Evolutionary conservation across 2,888 invertebrate species (phyloP), one percentile per base, ranked within the genome.

Genomic region (Luperina nickerlii): DNA sequence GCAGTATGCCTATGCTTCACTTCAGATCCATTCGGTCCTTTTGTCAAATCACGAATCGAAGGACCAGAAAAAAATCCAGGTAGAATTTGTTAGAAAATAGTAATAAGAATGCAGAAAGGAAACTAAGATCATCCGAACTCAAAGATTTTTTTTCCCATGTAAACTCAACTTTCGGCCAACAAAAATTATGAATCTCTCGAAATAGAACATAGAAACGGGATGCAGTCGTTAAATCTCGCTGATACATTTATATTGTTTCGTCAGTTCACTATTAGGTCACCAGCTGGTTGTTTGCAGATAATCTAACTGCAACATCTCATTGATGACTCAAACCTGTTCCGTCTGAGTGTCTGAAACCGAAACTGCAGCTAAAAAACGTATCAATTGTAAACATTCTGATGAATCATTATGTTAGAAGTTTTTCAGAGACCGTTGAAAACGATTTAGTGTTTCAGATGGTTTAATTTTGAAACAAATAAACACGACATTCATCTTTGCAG

Each of bases 321-420:
- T 75, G 51, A 72, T 75, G 62, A 38, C 63, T 45, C 24, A 68
- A 80, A 79, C 76, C 62, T 63, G 66, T 79, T 84, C 51, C 45
- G 13, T 83, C 27, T 73, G 48, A 42, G 60, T 45, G n/a, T 42
- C 51, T 15, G n/a, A 63, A 70, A 71, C 24, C 38, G 38, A 83
- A 72, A 62, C 66, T 77, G 76, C 60, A 72, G 38, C 63, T 70
- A 67, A 72, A 81, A 82, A 78, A 63, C 48, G 38, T 32, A 60
- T 81, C 45, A 67, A 63, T 72, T 62, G 2, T 62, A 63, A 78
- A 82, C 38, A 54, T 82, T 18, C 8, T 38, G n/a, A 68, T 63
- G 32, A 62, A 77, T 68, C n/a, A 72, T 77, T 72, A n/a, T 68
- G 67, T 83, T 69, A 24, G 42, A 78, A 24, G 71, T 83, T 82